Base-by-base conservation (phyloP, 2,113 vertebrate genomes). In the Numida meleagris region DNA sequence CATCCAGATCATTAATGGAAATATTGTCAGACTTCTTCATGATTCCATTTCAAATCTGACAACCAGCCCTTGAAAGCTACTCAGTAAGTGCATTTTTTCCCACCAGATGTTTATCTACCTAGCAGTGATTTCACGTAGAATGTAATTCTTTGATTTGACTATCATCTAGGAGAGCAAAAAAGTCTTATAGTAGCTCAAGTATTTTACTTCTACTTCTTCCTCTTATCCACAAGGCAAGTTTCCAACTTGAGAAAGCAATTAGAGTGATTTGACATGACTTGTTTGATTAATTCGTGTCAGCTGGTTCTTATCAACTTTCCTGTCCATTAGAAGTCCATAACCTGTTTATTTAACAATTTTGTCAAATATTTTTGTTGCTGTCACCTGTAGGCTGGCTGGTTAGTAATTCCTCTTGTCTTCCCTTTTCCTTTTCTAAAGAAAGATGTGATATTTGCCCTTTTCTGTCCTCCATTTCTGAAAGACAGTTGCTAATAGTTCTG, bases 11-110 rank as follows among this genome's bases (percentile, higher is more conserved):
- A 88, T 91, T 93, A 96, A 89, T 2, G 71, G 90, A 72, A 94
- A 94, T 95, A 91, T 92, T 95, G 74, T 96, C 91, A 95, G 84
- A 85, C 82, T 36, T 93, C 93, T 82, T 89, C 93, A 89, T 91
- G 93, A 88, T 96, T 86, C 88, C 71, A 85, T 95, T 95, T 96
- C 77, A 96, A 58, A 93, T 94, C 87, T 96, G 89, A 89, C 43
- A 95, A 43, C 53, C 82, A 95, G 53, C 58, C 67, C 40, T 95
- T 95, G 87, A 96, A 91, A 96, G 71, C 78, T 94, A 31, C 82
- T 91, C 92, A 87, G 84, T 94, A 95, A 96, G 92, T 93, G 71
- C 0, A 1, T 29, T 88, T 92, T 86, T 85, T 73, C 85, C 87
- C 78, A 58, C 57, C 77, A 87, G 93, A 63, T 84, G 4, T 78